Evolutionary conservation across 2,113 vertebrate species (phyloP), one percentile per base, ranked within the genome.

Genomic region (Psilopsiagon aymara): DNA sequence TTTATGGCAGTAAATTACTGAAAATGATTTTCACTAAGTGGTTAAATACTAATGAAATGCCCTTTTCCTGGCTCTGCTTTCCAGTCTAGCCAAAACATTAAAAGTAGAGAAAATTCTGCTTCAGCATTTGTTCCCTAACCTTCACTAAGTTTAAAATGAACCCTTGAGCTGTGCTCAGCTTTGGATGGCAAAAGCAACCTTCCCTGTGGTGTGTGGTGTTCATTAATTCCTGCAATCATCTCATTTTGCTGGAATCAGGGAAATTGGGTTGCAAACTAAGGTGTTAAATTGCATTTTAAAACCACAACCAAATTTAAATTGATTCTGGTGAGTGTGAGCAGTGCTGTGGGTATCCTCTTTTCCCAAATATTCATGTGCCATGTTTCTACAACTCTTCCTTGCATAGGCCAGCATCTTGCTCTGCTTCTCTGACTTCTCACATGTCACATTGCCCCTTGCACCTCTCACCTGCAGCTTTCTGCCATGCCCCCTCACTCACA

Each of bases 241-340:
- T 24, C 2, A 0, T 33, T 17, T 91, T 27, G 2, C 23, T 55
- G 29, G 17, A 39, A 35, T 57, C 19, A 0, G 1, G 39, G 51
- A 55, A 76, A 27, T 2, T 10, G 2, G 17, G 49, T 17, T 41
- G 9, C 31, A 33, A 46, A n/a, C 63, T 9, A 20, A 59, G n/a
- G 19, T 20, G n/a, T 12, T 20, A 46, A 64, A 7, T 17, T 35
- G 20, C 5, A 0, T 29, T 89, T 63, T 29, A 69, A 75, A 68
- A 64, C 29, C 39, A 23, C 19, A 78, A 53, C 29, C 1, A 7
- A 64, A 13, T 25, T 35, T 7, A 8, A 52, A 10, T 4, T 23
- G n/a, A 4, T 35, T 24, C 0, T 13, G 33, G 9, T 11, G 18
- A 13, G 39, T 2, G 17, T 63, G 73, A 46, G 43, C 28, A 17